Conservation (phyloP, 2,113 vertebrate species). For the Kryptolebias marmoratus region DNA sequence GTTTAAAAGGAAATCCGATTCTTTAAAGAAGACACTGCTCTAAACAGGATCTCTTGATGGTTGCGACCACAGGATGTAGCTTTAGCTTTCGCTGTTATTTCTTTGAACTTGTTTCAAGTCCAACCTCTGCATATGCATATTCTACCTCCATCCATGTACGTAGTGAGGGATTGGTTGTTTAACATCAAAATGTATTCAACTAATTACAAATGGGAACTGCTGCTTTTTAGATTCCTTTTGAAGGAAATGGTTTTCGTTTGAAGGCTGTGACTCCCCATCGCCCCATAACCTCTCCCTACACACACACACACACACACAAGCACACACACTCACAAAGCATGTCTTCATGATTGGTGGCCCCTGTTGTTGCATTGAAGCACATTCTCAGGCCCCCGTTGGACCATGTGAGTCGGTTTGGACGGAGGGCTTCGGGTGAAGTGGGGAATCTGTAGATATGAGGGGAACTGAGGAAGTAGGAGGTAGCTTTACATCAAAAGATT, state of each 20-base stretch:
- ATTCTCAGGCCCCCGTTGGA: constrained; percentile 66
- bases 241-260: constrained; percentile 63
- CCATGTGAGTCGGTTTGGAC: constrained; percentile 40
- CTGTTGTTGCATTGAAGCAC: constrained; percentile 49
- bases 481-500: constrained; percentile 76
- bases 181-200: constrained; percentile 70
- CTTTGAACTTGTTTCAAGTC: constrained; percentile 69
- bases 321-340: constrained; percentile 28
- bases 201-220: constrained; percentile 51
- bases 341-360: constrained; percentile 64
- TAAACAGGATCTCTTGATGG: constrained; percentile 40
- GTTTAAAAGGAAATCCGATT: background rate
- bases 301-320: constrained; percentile 13
- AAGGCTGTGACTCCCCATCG: constrained; percentile 41
- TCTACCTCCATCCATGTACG: constrained; percentile 33
- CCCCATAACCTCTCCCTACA: constrained; percentile 1
- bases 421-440: constrained; percentile 39
- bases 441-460: constrained; percentile 51
- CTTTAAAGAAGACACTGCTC: constrained; percentile 7
- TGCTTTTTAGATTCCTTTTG: constrained; percentile 57
- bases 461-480: constrained; percentile 45
- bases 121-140: constrained; percentile 63
- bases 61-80: constrained; percentile 2
- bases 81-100: constrained; percentile 31
- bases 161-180: constrained; percentile 40